phyloP scores from a whole-genome alignment of 2,888 invertebrate species.

The Hirtodrosophila histrioides region DNA sequence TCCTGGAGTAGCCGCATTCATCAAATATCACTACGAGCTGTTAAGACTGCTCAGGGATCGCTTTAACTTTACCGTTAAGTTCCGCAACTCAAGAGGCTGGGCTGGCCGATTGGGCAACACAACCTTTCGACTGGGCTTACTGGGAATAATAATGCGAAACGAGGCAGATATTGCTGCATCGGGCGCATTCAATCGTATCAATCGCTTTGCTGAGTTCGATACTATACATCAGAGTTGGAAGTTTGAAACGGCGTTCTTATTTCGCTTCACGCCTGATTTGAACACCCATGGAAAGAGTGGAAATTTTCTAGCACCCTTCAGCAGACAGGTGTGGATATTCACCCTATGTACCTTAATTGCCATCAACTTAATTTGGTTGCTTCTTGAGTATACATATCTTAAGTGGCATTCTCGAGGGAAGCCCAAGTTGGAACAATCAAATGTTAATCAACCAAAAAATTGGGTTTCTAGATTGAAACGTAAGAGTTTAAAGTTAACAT shows the following conservation, averaged over 20 bases:
- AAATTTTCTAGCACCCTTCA: constrained; percentile 82
- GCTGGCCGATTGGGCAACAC: constrained; percentile 79
- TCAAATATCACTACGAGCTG: constrained; percentile 81
- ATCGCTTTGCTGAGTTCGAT: constrained; percentile 82
- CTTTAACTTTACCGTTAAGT: constrained; percentile 81
- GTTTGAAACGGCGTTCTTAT: constrained; percentile 81
- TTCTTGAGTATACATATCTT: constrained; percentile 56
- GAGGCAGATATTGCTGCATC: constrained; percentile 83
- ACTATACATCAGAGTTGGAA: constrained; percentile 83
- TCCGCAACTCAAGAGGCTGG: constrained; percentile 83
- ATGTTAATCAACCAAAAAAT: not conserved
- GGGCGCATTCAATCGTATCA: constrained; percentile 80
- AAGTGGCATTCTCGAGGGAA: constrained; percentile 1
- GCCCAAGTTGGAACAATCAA: not conserved
- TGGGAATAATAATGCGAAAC: constrained; percentile 81
- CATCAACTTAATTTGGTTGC: constrained; percentile 72
- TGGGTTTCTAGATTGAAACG: not conserved
- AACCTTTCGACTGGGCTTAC: constrained; percentile 79
- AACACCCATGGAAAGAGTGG: constrained; percentile 72
- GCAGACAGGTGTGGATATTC: constrained; percentile 74
- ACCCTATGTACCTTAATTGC: constrained; percentile 51
- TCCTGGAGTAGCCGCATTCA: constrained; percentile 78
- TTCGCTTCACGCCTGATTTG: constrained; percentile 80
- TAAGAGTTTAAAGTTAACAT: not conserved
- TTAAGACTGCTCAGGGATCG: constrained; percentile 68